Evolutionary conservation across 1,140 invertebrate genomes (phyloP).

Genomic region (Idris sp.): DNA sequence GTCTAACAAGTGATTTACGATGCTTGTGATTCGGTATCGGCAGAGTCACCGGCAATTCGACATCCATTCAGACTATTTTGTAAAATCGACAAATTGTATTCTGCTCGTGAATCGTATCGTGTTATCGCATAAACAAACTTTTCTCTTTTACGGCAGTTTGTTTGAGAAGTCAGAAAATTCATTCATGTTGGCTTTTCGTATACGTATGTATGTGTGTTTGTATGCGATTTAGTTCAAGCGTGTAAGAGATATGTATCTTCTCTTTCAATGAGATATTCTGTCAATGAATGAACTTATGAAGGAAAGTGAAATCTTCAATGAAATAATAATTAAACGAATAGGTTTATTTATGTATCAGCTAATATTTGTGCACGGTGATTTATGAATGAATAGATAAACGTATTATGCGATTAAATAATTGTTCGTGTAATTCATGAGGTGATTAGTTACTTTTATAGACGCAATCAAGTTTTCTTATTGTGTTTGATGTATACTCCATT

Average conservation of each 20-base stretch:
- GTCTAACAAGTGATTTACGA: slow-evolving; percentile 60
- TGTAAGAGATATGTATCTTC: slow-evolving; percentile 56
- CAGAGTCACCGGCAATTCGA: slow-evolving; percentile 24
- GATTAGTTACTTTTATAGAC: too few relatives aligned
- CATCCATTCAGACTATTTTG: slow-evolving; percentile 30
- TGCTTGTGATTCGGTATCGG: slow-evolving; percentile 26
- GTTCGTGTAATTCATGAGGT: too few relatives aligned
- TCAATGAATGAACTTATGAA: slow-evolving; percentile 57
- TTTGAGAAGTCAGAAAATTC: slow-evolving; percentile 56
- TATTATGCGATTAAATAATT: too few relatives aligned
- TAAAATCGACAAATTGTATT: slow-evolving; percentile 46
- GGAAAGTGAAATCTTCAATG: slow-evolving; percentile 56
- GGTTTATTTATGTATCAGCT: slow-evolving; percentile 23
- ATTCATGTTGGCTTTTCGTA: slow-evolving; percentile 37
- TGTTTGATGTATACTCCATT: too few relatives aligned
- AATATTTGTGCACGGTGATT: background rate
- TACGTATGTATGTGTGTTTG: slow-evolving; percentile 13
- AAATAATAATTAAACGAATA: slow-evolving; percentile 41
- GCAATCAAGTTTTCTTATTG: too few relatives aligned
- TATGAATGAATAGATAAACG: slow-evolving; percentile 16
- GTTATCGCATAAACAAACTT: slow-evolving; percentile 52
- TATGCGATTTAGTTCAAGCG: slow-evolving; percentile 54
- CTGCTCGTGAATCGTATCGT: slow-evolving; percentile 32
- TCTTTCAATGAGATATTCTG: slow-evolving; percentile 57
- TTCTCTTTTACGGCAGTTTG: slow-evolving; percentile 50